These are phyloP conservation scores for Zoanthus sansibaricus DNA, from an alignment of 92 coral and sea anemone species.

Conservation along the genomic window DNA sequence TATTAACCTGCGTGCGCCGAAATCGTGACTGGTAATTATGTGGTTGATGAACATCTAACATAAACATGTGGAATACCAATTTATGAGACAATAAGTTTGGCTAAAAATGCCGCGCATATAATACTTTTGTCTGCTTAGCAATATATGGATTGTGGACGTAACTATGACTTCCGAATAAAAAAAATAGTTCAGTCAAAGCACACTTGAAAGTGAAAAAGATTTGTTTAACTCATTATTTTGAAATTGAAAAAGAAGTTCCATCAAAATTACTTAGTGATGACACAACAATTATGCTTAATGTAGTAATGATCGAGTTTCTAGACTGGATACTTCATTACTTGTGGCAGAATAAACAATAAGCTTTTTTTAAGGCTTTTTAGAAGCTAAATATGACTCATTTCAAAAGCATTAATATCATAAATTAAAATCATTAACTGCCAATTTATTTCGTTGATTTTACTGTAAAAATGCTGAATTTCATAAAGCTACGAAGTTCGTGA, in stretches of 20 bases:
- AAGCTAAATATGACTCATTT: not conserved
- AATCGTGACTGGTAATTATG: not conserved
- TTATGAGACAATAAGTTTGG: not conserved
- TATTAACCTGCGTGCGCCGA: constrained; percentile 17
- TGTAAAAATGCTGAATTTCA: not conserved
- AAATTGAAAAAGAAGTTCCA: constrained; percentile 25
- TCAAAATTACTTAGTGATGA: constrained; percentile 39
- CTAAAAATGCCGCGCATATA: not conserved
- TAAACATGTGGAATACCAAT: constrained; percentile 33
- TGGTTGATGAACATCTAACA: not conserved
- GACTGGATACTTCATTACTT: not conserved
- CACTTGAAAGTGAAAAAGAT: not conserved
- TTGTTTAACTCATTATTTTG: constrained; percentile 11
- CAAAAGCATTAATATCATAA: not conserved
- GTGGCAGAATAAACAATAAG: not conserved
- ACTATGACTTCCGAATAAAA: not conserved
- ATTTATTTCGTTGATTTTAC: not conserved
- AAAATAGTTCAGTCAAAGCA: not conserved
- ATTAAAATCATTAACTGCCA: not conserved
- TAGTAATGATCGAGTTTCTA: not conserved
- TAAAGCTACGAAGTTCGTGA: not conserved
- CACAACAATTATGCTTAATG: constrained; percentile 12
- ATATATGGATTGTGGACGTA: not conserved
- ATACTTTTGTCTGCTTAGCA: not conserved
- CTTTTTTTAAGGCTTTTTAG: not conserved